Evolutionary conservation across 1,140 invertebrate genomes (phyloP).

Genomic region (Drosophila triauraria): DNA sequence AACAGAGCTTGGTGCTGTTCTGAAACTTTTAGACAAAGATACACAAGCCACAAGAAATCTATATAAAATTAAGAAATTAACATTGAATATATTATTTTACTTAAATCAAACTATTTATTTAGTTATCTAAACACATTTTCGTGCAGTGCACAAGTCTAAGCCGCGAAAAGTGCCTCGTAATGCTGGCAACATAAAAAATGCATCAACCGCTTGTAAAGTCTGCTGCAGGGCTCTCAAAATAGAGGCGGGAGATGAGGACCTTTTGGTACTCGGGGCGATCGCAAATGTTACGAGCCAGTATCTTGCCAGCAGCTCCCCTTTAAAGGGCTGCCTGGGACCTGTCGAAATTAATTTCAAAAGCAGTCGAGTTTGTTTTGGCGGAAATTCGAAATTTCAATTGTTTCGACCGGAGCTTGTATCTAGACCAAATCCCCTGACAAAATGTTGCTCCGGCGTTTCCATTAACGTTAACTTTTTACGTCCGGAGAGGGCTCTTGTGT

Average conservation of each 20-base stretch:
- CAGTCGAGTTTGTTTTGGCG: background rate
- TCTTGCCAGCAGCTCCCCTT: constrained; percentile 4
- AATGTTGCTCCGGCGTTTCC: constrained; percentile 19
- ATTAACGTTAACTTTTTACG: constrained; percentile 49
- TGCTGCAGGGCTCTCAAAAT: constrained; percentile 37
- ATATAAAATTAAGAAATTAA: too few relatives aligned
- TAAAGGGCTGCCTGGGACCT: constrained; percentile 37
- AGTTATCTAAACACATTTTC: background rate
- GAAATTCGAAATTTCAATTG: constrained; percentile 36
- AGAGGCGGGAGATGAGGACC: background rate
- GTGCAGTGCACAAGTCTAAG: constrained; percentile 1
- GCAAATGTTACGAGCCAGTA: constrained; percentile 33
- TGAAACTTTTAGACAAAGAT: background rate
- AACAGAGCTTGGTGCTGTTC: background rate
- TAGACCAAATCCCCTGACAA: constrained; percentile 12
- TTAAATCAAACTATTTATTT: too few relatives aligned
- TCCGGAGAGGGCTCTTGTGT: constrained; percentile 38
- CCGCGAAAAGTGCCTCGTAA: constrained; percentile 50
- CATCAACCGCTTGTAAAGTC: constrained; percentile 60
- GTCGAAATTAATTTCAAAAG: constrained; percentile 55
- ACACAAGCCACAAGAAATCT: background rate
- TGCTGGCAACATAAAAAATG: constrained; percentile 73
- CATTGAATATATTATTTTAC: too few relatives aligned
- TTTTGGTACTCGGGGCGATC: background rate
- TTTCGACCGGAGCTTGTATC: constrained; percentile 12